Evolutionary conservation across 2,113 vertebrate species (phyloP), one percentile per base, ranked within the genome.

Genomic region (Dermatemys mawii): DNA sequence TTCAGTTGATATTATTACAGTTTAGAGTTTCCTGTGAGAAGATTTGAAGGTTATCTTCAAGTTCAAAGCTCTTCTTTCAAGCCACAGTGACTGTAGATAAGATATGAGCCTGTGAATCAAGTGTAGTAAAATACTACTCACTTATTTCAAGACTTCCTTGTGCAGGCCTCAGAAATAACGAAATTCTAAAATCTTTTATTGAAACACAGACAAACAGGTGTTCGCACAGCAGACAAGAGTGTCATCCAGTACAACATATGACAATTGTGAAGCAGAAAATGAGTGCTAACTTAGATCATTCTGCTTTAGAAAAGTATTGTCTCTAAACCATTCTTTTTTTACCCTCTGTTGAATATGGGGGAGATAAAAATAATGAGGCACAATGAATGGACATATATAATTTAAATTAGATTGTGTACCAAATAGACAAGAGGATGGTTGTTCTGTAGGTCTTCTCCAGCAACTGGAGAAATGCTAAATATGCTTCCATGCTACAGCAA

Each of bases 1-100:
- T 78, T 32, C 4, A 35, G 29, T 22, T 32, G 17, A 0, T 27
- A 51, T 12, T 26, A 22, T 54, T 0, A 50, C 27, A 1, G 35
- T 73, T 80, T 73, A 29, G 35, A 26, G n/a, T 63, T 24, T 22
- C 6, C 6, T n/a, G 0, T 7, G 49, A 2, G 13, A 84, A 16
- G 26, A 51, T 35, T 63, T 78, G 8, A 26, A 63, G 32, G 57
- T 16, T 53, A 44, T 16, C 17, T 1, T 0, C 26, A 44, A 80
- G 38, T 51, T 19, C 0, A 3, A 80, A 93, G 48, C 5, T 55
- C 5, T 19, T 29, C 5, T 51, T 70, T 63, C 44, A 53, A 78
- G 13, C 6, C 22, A 83, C 13, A 76, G 24, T 14, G 38, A 76
- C 41, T 44, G 21, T 29, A 76, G 38, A 13, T n/a, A 75, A 44